These are phyloP conservation scores for Oophaga sylvatica DNA, from an alignment of 2,797 vertebrate genomes.

Conservation along the genomic window DNA sequence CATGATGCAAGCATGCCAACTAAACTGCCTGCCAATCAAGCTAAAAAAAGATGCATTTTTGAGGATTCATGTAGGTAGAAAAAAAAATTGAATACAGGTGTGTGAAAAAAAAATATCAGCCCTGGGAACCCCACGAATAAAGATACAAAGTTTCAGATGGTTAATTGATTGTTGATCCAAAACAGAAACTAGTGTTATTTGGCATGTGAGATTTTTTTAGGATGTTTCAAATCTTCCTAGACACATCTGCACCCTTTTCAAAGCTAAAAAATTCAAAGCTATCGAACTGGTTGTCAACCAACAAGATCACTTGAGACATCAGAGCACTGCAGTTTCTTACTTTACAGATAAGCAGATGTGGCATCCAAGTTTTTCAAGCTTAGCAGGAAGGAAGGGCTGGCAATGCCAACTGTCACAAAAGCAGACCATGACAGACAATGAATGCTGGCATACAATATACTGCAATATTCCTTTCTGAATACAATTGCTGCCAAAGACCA, in stretches of 20 bases:
- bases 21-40: too few relatives aligned
- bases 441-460: conserved; percentile 20
- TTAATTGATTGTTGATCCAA: too few relatives aligned
- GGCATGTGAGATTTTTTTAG: too few relatives aligned
- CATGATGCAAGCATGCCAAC: too few relatives aligned
- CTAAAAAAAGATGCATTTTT: too few relatives aligned
- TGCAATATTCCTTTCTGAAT: background rate
- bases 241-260: background rate
- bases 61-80: too few relatives aligned
- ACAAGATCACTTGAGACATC: conserved; percentile 19
- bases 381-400: conserved; percentile 25
- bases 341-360: conserved; percentile 45
- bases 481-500: background rate
- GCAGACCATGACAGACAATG: conserved; percentile 20
- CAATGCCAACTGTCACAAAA: conserved; percentile 39
- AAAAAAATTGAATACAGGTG: too few relatives aligned
- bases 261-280: background rate
- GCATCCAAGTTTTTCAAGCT: conserved; percentile 45
- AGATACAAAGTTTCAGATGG: too few relatives aligned
- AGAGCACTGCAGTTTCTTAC: conserved; percentile 29
- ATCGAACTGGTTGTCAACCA: conserved; percentile 30
- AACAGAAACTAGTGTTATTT: too few relatives aligned
- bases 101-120: too few relatives aligned
- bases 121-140: too few relatives aligned
- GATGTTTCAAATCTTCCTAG: background rate